Evolutionary conservation across 1,140 invertebrate genomes (phyloP), one percentile per base, ranked within the genome.

Genomic region (Theocolax elegans): DNA sequence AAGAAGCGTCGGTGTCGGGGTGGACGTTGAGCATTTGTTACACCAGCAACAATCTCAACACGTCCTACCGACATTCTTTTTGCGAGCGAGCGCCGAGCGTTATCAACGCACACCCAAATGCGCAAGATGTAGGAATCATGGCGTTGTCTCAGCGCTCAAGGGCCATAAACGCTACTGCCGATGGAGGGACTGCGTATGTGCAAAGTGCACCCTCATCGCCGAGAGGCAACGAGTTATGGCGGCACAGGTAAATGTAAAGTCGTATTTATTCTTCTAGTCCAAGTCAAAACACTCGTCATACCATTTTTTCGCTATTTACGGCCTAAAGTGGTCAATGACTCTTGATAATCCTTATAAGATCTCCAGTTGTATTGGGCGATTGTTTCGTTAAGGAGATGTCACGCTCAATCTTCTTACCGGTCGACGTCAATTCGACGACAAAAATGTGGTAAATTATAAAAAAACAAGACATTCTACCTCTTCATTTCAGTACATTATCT

Each of bases 151-250:
- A 4, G 97, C 97, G 2, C 88, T 99, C 19, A 99, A 99, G 86
- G 95, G 97, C 3, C 97, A 99, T 88, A 99, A 99, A 85, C 89
- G 97, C 1, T 99, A 97, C 85, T 99, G 97, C 83, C 89, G 96
- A 56, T 98, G 96, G 96, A 88, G 95, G 65, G 96, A 98, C 82
- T 98, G 96, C 87, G 91, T 94, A 56, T 98, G 97, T 87, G 95
- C 96, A 46, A 99, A 99, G 88, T 99, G 97, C 87, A 98, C 96
- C 0, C 90, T 99, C n/a, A 99, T 99, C 62, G 97, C 97, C 0
- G 97, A 99, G 87, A 88, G 97, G 75, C 97, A 99, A 83, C 88
- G 97, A 15, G 97, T 99, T n/a, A 99, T 99, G 97, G 97, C 97
- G 25, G 97, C 97, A 60, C 94, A 96, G 89, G 90, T 91, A 82